These are phyloP conservation scores for Heliconius eleuchia DNA, from an alignment of 1,140 invertebrate species.

Conservation along the genomic window DNA sequence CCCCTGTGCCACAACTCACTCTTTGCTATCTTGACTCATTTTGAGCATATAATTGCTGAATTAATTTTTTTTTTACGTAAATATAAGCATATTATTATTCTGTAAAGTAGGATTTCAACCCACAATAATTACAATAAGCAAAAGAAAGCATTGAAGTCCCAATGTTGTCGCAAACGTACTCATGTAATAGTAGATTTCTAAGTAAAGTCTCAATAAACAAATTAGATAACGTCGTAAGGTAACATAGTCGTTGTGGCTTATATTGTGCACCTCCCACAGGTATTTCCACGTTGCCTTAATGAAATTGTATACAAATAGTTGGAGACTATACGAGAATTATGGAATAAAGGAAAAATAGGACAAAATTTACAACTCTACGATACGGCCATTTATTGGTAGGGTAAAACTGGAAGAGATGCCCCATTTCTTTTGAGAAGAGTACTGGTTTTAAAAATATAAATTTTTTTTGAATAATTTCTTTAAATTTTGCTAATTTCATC, in stretches of 20 bases:
- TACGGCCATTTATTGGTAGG: neutral
- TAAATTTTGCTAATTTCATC: too few species aligned
- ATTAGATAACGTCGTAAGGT: slow-evolving; percentile 4
- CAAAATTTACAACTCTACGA: neutral
- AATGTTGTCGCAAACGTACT: too few species aligned
- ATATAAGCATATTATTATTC: too few species aligned
- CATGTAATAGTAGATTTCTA: neutral
- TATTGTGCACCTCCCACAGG: neutral
- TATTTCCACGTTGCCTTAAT: slow-evolving; percentile 10
- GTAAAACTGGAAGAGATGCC: neutral
- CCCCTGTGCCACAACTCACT: neutral
- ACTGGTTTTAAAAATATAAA: too few species aligned
- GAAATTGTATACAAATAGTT: slow-evolving; percentile 12
- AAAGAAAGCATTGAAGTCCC: too few species aligned
- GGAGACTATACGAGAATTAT: slow-evolving; percentile 1
- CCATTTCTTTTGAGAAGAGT: too few species aligned
- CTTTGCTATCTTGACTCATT: too few species aligned
- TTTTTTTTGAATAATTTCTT: too few species aligned
- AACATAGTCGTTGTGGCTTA: slow-evolving; percentile 5
- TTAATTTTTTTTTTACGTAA: too few species aligned
- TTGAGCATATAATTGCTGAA: too few species aligned
- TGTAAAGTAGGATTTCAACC: too few species aligned
- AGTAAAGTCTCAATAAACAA: slow-evolving; percentile 8
- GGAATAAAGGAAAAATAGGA: neutral
- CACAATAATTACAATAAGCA: too few species aligned